Conservation (phyloP, 1,140 invertebrate species). For the Scaptomyza hsui region DNA sequence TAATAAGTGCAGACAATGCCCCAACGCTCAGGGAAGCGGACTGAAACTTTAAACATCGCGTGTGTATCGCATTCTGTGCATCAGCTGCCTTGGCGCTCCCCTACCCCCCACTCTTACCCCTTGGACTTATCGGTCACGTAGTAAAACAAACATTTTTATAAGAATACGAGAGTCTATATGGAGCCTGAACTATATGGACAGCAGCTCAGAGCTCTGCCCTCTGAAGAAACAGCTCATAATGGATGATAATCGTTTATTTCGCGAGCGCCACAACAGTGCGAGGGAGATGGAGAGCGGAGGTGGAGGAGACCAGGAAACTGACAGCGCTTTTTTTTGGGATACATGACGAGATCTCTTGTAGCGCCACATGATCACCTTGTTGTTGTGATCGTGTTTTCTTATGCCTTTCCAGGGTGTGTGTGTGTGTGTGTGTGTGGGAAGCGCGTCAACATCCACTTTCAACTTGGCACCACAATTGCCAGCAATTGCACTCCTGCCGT, state of each 20-base stretch:
- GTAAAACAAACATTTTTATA: constrained; percentile 81
- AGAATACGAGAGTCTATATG: constrained; percentile 41
- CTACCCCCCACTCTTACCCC: not conserved
- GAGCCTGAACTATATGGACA: constrained; percentile 12
- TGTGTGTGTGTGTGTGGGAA: constrained; percentile 34
- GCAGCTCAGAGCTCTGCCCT: constrained; percentile 6
- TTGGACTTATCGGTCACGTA: constrained; percentile 68
- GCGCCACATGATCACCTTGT: constrained; percentile 62
- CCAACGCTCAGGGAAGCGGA: constrained; percentile 18
- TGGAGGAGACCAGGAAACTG: not conserved
- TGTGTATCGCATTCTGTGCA: constrained; percentile 72
- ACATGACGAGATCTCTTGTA: constrained; percentile 35
- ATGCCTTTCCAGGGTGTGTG: not conserved
- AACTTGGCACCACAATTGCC: constrained; percentile 39
- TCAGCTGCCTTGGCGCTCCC: constrained; percentile 55
- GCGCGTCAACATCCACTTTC: constrained; percentile 28
- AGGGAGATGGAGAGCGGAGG: not conserved
- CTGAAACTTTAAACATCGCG: constrained; percentile 45
- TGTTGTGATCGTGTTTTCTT: constrained; percentile 29
- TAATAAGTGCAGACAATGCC: constrained; percentile 42
- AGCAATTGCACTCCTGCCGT: constrained; percentile 48
- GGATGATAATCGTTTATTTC: constrained; percentile 75
- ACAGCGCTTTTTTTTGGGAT: constrained; percentile 16
- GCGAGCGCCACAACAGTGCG: constrained; percentile 17
- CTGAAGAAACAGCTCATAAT: constrained; percentile 63